Evolutionary conservation across 2,113 vertebrate genomes (phyloP), one percentile per base, ranked within the genome.

Genomic region (Xyliphius kryptos): DNA sequence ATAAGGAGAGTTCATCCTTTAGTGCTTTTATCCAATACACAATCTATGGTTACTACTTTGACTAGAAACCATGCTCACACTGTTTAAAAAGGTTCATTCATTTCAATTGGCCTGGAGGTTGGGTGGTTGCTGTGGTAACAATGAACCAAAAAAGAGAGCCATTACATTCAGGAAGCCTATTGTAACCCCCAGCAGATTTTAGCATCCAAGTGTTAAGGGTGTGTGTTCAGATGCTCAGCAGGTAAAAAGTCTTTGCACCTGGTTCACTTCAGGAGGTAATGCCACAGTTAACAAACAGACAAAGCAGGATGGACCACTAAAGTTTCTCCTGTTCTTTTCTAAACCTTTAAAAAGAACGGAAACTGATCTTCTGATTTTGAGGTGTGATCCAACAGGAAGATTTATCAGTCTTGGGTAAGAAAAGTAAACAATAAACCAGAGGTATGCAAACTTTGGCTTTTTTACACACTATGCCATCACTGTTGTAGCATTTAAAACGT

Each of bases 141-240:
- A 76, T 57, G 64, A 62, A 54, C 36, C 73, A 15, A 58, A 52
- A 71, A 77, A 75, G 76, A 76, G 74, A 78, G 67, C 64, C 62
- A 16, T 54, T 37, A 66, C 62, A 54, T 67, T 65, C 78, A 81
- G 71, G 75, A 83, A 82, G 40, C 22, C 61, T 62, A 68, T 68
- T 57, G 66, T 68, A 65, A 67, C 54, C 70, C 63, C 60, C 11
- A 11, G 47, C 60, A 63, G 48, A 41, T 63, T 68, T 64, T 51
- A 66, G 36, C 63, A 68, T 66, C 75, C 13, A 40, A 50, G 44
- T 48, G 44, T 26, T 54, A 63, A 56, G 70, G 46, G 74, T 50
- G 78, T 16, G 63, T 65, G 52, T 56, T 19, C 6, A 22, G 53
- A 56, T 13, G 17, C 53, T 49, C 32, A 47, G 65, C 55, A 55